Evolutionary conservation across 2,113 vertebrate genomes (phyloP).

Genomic region (Otolemur garnettii): DNA sequence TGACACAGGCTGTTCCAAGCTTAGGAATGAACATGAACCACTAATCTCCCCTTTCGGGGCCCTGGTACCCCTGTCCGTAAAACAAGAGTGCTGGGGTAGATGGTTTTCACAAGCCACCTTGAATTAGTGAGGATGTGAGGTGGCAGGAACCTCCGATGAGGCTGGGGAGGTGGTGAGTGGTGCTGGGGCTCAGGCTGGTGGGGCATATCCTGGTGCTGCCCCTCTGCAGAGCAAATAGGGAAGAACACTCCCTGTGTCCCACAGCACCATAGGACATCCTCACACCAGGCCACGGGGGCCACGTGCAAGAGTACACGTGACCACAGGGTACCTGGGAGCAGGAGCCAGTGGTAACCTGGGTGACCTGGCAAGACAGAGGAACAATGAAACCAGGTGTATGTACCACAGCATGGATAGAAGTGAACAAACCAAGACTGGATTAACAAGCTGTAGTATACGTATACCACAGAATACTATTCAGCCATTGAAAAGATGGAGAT

Average conservation of each 20-base stretch:
- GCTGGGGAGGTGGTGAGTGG: background rate
- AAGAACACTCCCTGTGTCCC: background rate
- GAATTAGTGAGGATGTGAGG: background rate
- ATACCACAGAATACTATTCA: too few species aligned
- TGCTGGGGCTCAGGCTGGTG: too few species aligned
- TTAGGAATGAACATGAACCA: background rate
- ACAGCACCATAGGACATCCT: background rate
- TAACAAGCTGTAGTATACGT: too few species aligned
- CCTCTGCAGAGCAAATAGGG: background rate
- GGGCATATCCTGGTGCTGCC: too few species aligned
- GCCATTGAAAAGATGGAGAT: too few species aligned
- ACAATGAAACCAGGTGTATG: background rate
- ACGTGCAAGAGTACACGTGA: fast-evolving
- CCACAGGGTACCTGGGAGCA: background rate
- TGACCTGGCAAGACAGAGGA: background rate
- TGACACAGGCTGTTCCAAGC: background rate
- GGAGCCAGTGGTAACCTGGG: background rate
- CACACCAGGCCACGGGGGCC: background rate
- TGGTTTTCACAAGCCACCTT: background rate
- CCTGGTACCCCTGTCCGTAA: background rate
- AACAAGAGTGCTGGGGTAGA: background rate
- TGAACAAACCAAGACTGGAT: background rate
- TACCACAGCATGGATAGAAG: background rate
- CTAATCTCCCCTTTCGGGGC: background rate
- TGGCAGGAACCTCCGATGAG: background rate